Evolutionary conservation across 2,888 invertebrate species (phyloP), one percentile per base, ranked within the genome.

Genomic region (Dasypolia templi): DNA sequence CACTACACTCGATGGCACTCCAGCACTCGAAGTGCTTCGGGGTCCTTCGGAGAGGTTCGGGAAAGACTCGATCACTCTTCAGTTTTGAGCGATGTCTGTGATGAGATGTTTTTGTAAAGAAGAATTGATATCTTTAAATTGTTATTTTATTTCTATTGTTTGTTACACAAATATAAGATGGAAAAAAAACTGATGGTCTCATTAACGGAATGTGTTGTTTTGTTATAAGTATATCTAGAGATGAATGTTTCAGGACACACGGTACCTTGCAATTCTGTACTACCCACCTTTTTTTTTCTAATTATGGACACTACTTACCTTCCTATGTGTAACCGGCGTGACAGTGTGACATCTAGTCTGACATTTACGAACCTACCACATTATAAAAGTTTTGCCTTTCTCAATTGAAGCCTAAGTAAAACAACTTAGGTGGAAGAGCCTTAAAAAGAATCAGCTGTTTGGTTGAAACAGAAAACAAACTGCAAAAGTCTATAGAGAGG

Each of bases 11-110:
- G 90, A 91, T 86, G 87, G 84, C 49, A 22, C 80, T 81, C 73
- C 75, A 75, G 79, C 63, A 29, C 89, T 90, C 81, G 69, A 88
- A 82, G 55, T 49, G 84, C 84, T 87, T 88, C 86, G 83, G 84
- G 81, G 61, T 59, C 53, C 73, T 68, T 85, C 84, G 75, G 73
- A 80, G 67, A 81, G 63, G 75, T 79, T 87, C 84, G 86, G 77
- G 82, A 86, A 87, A 81, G 81, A 87, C 86, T 91, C 83, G 87
- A 91, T 89, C 89, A 86, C 62, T 59, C 81, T 73, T 61, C 76
- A 71, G 66, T 39, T 72, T 73, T 61, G 72, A 71, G 63, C 62
- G 29, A 26, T 71, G 81, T 71, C 85, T 82, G 53, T 81, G 81
- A 75, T 74, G 78, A 75, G 75, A 72, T 79, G 83, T 76, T 82